Base-by-base conservation (phyloP, 2,113 vertebrate species). In the Verasper variegatus region DNA sequence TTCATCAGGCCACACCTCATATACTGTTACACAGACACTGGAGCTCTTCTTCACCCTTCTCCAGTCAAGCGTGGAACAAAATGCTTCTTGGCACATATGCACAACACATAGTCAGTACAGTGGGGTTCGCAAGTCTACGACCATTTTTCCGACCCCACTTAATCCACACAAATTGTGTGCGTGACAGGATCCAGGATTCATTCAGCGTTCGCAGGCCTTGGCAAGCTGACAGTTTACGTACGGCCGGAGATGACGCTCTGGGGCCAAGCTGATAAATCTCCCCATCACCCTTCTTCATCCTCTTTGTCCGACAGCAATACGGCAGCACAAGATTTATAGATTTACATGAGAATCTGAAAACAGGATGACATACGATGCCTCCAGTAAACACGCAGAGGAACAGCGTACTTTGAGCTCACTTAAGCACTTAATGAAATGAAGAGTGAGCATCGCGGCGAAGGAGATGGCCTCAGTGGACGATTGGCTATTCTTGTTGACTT, bases 241-340 rank as follows among this genome's bases (percentile, higher is more conserved):
- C 47, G 6, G 68, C 40, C 58, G 9, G 58, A 70, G 74, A 81
- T 60, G 77, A 82, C 78, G 79, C 71, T 59, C 76, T 71, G 82
- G 12, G 74, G 64, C 78, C 82, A 54, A 24, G 77, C 64, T 23
- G 61, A 86, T 91, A 90, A 86, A 92, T 88, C 91, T 88, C 80
- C 12, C 63, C 73, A 68, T 86, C 83, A 73, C 17, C 76, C 61
- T 56, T 73, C 58, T 57, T 71, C 58, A 42, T 24, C 67, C 78
- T 57, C 81, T 65, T 58, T 76, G 51, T 72, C 74, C 65, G 76
- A 78, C 76, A 55, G 78, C 68, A 57, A 73, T 26, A 74, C 12
- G 0, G 55, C 62, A 23, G 68, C 1, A 45, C 1, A 0, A 64
- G 82, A 84, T 80, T 85, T 84, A 84, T 76, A 75, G 52, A 80